phyloP scores from a whole-genome alignment of 2,797 vertebrate species.

The Varecia variegata region DNA sequence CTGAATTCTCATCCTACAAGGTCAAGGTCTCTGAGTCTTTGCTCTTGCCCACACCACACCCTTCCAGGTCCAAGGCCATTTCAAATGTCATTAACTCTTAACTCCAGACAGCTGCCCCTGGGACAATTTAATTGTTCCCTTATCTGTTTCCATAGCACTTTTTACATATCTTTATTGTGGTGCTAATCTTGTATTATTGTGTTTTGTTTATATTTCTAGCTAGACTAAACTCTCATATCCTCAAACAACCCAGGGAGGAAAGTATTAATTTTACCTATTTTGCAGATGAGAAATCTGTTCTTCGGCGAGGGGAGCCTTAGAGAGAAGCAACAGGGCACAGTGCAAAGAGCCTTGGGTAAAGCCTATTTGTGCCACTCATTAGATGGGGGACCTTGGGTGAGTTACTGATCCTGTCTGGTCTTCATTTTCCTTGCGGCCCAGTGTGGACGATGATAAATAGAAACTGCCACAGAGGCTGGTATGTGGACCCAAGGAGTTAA shows the following conservation, averaged over 20 bases:
- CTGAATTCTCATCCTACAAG: neutral
- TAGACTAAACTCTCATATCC: neutral
- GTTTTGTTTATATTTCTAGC: constrained; percentile 7
- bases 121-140: neutral
- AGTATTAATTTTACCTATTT: neutral
- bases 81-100: neutral
- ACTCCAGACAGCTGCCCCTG: neutral
- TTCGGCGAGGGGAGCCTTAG: neutral
- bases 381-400: neutral
- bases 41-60: neutral
- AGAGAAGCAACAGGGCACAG: neutral
- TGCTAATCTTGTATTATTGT: neutral
- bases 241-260: neutral
- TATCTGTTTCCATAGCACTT: neutral
- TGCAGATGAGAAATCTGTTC: neutral
- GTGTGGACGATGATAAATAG: neutral
- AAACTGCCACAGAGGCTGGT: neutral
- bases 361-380: neutral
- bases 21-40: neutral
- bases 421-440: neutral
- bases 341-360: neutral
- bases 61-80: neutral
- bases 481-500: neutral
- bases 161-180: neutral
- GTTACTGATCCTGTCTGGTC: neutral